These are phyloP conservation scores for Urocitellus parryii DNA, from an alignment of 2,113 vertebrate genomes.

Conservation along the genomic window DNA sequence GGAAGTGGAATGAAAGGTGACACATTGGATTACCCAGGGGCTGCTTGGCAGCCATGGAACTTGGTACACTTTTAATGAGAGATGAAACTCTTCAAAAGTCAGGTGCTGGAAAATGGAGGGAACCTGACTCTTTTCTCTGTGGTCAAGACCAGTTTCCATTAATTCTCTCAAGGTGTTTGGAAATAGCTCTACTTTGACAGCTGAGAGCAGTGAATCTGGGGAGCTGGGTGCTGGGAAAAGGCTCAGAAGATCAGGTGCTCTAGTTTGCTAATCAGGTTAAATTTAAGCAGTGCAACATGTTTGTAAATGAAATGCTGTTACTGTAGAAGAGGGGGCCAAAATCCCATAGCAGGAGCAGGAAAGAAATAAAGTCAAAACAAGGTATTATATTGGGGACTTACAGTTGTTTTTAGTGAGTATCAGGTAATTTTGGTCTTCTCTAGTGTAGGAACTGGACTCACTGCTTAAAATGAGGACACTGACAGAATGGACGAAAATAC, in stretches of 20 bases:
- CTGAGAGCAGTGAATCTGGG: background rate
- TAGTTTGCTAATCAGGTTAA: background rate
- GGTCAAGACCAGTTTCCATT: slow-evolving; percentile 13
- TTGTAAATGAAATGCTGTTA: slow-evolving; percentile 56
- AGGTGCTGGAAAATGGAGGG: slow-evolving; percentile 46
- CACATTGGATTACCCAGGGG: background rate
- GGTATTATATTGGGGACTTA: background rate
- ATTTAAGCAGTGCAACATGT: background rate
- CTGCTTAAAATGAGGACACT: slow-evolving; percentile 34
- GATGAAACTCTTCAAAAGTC: slow-evolving; percentile 37
- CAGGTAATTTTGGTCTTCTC: background rate
- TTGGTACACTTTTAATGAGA: background rate
- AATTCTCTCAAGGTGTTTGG: background rate
- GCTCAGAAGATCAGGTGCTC: accelerated
- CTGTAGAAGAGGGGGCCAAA: background rate
- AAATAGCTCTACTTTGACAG: slow-evolving; percentile 35
- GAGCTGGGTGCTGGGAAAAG: background rate
- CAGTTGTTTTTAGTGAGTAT: slow-evolving; percentile 23
- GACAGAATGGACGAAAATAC: background rate
- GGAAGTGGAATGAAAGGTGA: slow-evolving; percentile 57
- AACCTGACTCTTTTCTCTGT: background rate
- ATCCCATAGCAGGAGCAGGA: background rate
- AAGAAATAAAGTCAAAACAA: slow-evolving; percentile 48
- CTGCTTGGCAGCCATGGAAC: background rate
- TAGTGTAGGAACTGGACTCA: background rate